phyloP scores from a whole-genome alignment of 2,888 invertebrate species.

The Hydriomena furcata region DNA sequence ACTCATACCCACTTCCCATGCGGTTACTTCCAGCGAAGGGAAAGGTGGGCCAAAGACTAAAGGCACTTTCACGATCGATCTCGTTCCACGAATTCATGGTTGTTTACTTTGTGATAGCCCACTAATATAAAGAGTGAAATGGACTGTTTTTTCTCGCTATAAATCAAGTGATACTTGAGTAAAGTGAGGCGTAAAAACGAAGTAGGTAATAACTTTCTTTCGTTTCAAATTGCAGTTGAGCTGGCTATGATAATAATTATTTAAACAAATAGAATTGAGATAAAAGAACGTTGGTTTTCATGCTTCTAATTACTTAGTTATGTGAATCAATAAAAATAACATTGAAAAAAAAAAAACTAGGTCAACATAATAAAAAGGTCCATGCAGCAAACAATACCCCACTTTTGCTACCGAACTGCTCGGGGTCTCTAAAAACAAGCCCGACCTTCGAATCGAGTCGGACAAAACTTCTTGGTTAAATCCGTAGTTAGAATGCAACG shows the following conservation, averaged over 20 bases:
- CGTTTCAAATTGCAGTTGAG: background rate
- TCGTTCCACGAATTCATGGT: slow-evolving; percentile 32
- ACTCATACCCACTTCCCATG: slow-evolving; percentile 24
- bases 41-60: slow-evolving; percentile 25
- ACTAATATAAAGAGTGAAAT: slow-evolving; percentile 18
- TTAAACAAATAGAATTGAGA: too few species aligned
- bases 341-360: too few species aligned
- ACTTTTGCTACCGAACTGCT: slow-evolving; percentile 4
- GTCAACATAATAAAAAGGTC: background rate
- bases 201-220: slow-evolving; percentile 1
- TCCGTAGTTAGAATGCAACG: slow-evolving; percentile 49
- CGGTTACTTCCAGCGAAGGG: slow-evolving; percentile 24
- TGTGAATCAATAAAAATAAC: too few species aligned
- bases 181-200: background rate
- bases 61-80: slow-evolving; percentile 37
- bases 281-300: too few species aligned
- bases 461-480: slow-evolving; percentile 21
- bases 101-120: slow-evolving; percentile 21
- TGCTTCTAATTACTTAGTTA: too few species aligned
- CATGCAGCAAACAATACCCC: background rate
- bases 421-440: slow-evolving; percentile 1
- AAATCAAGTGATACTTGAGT: background rate
- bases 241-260: background rate
- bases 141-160: slow-evolving; percentile 12
- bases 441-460: slow-evolving; percentile 17